Conservation (phyloP, 2,888 invertebrate species). For the Tinea trinotella region DNA sequence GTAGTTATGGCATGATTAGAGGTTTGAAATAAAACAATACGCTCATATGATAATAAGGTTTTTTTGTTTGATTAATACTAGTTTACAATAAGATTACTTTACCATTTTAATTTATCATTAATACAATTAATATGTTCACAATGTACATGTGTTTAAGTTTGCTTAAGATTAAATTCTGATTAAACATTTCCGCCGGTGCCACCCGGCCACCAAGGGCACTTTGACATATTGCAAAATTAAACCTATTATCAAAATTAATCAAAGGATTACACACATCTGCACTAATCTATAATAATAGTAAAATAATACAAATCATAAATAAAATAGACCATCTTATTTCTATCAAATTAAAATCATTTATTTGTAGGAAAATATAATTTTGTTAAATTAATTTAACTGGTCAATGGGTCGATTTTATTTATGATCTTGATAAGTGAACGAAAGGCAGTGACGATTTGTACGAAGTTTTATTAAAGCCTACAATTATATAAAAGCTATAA, state of each 20-base stretch:
- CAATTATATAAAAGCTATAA: background rate
- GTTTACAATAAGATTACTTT: constrained; percentile 69
- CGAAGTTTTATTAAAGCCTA: constrained; percentile 1
- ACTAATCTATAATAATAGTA: background rate
- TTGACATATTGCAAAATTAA: constrained; percentile 35
- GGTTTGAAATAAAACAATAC: constrained; percentile 47
- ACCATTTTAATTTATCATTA: constrained; percentile 49
- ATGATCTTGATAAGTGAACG: background rate
- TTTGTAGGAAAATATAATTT: background rate
- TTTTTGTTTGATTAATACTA: constrained; percentile 69
- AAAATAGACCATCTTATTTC: background rate
- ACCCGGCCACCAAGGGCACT: constrained; percentile 62
- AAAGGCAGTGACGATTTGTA: constrained; percentile 12
- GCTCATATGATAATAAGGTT: constrained; percentile 68
- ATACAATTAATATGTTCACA: constrained; percentile 68
- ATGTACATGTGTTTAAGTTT: constrained; percentile 64
- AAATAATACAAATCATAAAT: background rate
- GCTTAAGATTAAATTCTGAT: constrained; percentile 50
- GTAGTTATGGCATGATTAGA: too few relatives aligned
- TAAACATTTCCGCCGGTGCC: constrained; percentile 46
- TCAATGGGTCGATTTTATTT: background rate
- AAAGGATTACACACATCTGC: background rate
- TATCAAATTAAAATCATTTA: background rate
- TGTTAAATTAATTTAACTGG: background rate
- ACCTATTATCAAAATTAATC: background rate